Evolutionary conservation across 2,113 vertebrate genomes (phyloP), one percentile per base, ranked within the genome.

Genomic region (Charina bottae): DNA sequence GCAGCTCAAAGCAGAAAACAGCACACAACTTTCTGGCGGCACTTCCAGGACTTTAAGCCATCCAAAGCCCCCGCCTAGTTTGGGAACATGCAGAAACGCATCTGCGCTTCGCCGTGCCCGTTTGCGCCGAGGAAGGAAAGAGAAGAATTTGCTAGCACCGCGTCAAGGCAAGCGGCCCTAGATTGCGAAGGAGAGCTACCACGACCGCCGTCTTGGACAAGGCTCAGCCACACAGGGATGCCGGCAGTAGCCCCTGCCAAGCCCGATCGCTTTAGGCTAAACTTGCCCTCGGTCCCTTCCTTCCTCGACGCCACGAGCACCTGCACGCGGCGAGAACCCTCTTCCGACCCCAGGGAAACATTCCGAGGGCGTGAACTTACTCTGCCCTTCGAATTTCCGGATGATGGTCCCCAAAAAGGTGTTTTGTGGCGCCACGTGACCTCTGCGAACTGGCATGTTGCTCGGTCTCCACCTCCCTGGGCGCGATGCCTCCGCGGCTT

Each of bases 371-470:
- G 88, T 90, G 95, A 98, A 99, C 99, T 99, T 97, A 99, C 99
- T 99, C 97, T 99, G 99, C 96, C 98, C 99, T 98, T 99, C 99
- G 97, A 99, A 99, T 99, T 99, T 99, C 96, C 99, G 98, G 96
- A 99, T 99, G 96, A 99, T 99, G 96, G 99, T 98, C 97, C 99
- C 99, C 96, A 99, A 96, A 97, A 99, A 99, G 49, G 99, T 99
- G 96, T 99, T 99, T 93, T 99, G 99, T 90, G 99, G 99, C 96
- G 99, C 99, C 97, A 99, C 99, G 98, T 99, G 99, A 97, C 99
- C 99, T 98, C 99, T 98, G 97, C 99, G 98, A 49, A 99, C 99
- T 97, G 99, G 99, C 99, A 99, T 99, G 98, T 97, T 99, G 90
- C 83, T 23, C 11, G 90, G 33, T 8, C 60, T 42, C 42, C 37